These are phyloP conservation scores for Scyliorhinus canicula DNA, from an alignment of 2,797 vertebrate genomes.

Conservation along the genomic window DNA sequence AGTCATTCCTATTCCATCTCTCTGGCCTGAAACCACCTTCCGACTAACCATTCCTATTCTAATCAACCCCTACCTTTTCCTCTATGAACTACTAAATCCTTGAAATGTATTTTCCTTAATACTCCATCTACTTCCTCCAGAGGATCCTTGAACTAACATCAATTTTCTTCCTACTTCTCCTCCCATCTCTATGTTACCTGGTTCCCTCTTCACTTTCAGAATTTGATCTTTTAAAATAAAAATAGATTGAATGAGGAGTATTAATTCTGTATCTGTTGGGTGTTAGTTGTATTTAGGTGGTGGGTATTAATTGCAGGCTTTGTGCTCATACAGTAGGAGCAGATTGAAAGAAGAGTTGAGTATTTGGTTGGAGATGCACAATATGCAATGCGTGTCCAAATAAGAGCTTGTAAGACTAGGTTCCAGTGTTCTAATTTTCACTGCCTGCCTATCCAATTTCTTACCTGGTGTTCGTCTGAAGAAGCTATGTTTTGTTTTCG, in stretches of 20 bases:
- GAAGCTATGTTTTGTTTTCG: too few relatives aligned
- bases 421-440: too few relatives aligned
- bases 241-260: background rate
- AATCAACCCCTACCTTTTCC: background rate
- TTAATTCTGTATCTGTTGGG: background rate
- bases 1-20: background rate
- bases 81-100: background rate
- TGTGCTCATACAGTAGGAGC: background rate
- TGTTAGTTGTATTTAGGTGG: background rate
- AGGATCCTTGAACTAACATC: background rate
- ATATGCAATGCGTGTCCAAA: too few relatives aligned
- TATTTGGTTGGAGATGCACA: too few relatives aligned
- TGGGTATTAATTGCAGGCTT: background rate
- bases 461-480: too few relatives aligned
- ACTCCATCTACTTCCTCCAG: background rate
- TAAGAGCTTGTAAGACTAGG: too few relatives aligned
- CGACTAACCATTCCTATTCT: background rate
- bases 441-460: too few relatives aligned
- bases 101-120: background rate
- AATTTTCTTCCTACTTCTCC: background rate
- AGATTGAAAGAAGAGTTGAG: too few relatives aligned
- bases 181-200: background rate
- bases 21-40: background rate
- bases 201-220: background rate
- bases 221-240: background rate